Evolutionary conservation across 1,140 invertebrate species (phyloP).

Genomic region (Teleogryllus occipitalis): DNA sequence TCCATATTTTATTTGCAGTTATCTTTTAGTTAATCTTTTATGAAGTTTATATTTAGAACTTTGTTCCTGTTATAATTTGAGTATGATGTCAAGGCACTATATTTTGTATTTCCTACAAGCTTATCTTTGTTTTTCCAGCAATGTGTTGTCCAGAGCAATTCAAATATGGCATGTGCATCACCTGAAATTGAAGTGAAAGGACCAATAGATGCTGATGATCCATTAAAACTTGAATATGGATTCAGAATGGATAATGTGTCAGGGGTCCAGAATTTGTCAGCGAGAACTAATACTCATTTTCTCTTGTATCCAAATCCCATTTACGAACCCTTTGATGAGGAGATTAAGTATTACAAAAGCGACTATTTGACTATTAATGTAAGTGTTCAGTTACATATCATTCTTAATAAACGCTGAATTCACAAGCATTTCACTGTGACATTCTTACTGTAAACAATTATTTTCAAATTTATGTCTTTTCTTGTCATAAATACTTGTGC

Average conservation of each 20-base stretch:
- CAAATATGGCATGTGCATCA: slow-evolving; percentile 78
- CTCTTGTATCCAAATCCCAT: slow-evolving; percentile 85
- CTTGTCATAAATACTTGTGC: too few relatives aligned
- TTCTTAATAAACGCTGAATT: too few relatives aligned
- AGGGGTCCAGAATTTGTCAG: slow-evolving; percentile 71
- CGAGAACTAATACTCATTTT: slow-evolving; percentile 49
- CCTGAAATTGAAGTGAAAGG: slow-evolving; percentile 68
- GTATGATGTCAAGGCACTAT: not conserved
- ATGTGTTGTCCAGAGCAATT: slow-evolving; percentile 66
- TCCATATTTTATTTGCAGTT: too few relatives aligned
- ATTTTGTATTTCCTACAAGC: not conserved
- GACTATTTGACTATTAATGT: slow-evolving; percentile 93
- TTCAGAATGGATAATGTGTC: slow-evolving; percentile 93
- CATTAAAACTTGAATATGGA: slow-evolving; percentile 76
- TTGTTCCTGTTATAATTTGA: too few relatives aligned
- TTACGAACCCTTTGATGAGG: slow-evolving; percentile 81
- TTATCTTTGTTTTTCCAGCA: slow-evolving; percentile 37
- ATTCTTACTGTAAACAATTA: too few relatives aligned
- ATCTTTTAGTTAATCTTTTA: too few relatives aligned
- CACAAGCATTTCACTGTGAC: too few relatives aligned
- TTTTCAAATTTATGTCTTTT: too few relatives aligned
- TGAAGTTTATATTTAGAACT: too few relatives aligned
- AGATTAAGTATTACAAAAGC: slow-evolving; percentile 89
- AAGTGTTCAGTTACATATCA: slow-evolving; percentile 31
- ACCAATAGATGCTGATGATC: slow-evolving; percentile 64